Evolutionary conservation across 2,113 vertebrate genomes (phyloP).

Genomic region (Atherinomorus stipes): DNA sequence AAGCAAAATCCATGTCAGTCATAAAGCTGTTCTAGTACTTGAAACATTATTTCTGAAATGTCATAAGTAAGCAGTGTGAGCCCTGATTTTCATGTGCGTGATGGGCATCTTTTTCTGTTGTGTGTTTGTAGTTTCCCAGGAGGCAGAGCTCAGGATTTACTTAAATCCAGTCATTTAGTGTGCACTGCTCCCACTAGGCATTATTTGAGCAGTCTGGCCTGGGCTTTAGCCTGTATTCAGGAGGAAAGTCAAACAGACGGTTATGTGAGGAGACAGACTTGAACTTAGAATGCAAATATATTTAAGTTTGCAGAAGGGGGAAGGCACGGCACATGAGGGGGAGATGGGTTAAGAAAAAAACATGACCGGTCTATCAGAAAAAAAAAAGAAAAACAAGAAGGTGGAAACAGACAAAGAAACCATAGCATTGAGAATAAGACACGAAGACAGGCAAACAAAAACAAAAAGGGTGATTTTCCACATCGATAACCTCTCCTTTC

Average conservation of each 20-base stretch:
- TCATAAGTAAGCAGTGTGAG: conserved; percentile 9
- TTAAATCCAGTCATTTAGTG: conserved; percentile 68
- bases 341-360: neutral
- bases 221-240: conserved; percentile 50
- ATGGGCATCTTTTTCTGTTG: conserved; percentile 31
- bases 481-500: conserved; percentile 61
- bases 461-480: conserved; percentile 72
- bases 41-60: conserved; percentile 29
- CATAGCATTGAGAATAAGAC: conserved; percentile 32
- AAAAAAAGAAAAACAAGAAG: conserved; percentile 15
- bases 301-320: neutral
- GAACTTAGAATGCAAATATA: conserved; percentile 27
- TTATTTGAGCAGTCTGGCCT: conserved; percentile 61
- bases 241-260: conserved; percentile 45
- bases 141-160: conserved; percentile 65
- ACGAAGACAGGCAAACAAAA: conserved; percentile 55
- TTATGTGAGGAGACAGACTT: conserved; percentile 6
- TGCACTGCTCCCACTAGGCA: conserved; percentile 49
- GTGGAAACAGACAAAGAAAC: conserved; percentile 32
- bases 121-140: conserved; percentile 44
- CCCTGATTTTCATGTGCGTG: conserved; percentile 18
- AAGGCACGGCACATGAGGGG: conserved; percentile 10
- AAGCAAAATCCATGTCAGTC: neutral
- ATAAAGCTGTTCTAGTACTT: neutral
- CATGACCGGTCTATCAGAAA: neutral